Evolutionary conservation across 2,888 invertebrate species (phyloP).

Genomic region (Oligia latruncula): DNA sequence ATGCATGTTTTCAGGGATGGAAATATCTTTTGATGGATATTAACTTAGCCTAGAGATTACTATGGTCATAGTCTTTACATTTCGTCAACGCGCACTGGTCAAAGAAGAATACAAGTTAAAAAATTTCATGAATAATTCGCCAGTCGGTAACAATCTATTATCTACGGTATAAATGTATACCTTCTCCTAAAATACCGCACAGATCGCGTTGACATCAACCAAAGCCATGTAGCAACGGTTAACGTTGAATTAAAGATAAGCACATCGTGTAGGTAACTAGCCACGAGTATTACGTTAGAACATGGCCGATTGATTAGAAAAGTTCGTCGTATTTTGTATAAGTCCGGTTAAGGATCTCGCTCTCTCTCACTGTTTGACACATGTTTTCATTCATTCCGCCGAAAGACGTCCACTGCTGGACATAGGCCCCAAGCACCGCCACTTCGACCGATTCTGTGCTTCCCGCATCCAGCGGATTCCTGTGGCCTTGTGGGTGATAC

Average conservation of each 20-base stretch:
- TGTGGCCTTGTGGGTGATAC: no score
- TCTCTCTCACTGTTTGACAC: no score
- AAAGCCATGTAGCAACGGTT: conserved; percentile 20
- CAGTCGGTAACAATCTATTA: neutral
- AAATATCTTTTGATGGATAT: neutral
- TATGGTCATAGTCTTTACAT: neutral
- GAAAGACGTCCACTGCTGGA: no score
- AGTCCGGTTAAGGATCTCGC: neutral
- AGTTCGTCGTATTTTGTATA: neutral
- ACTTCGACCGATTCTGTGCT: no score
- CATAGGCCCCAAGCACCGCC: no score
- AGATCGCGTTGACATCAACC: conserved; percentile 20
- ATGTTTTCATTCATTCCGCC: no score
- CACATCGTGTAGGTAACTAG: neutral
- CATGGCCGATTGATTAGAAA: neutral
- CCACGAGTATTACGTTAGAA: conserved; percentile 7
- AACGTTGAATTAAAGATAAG: conserved; percentile 51
- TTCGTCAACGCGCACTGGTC: neutral
- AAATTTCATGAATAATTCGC: neutral
- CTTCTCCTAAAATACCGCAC: neutral
- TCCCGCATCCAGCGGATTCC: no score
- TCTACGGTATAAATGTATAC: neutral
- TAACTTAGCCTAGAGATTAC: neutral
- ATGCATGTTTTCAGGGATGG: neutral
- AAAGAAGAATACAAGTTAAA: neutral